These are phyloP conservation scores for Myripristis murdjan DNA, from an alignment of 2,797 vertebrate species.

Conservation along the genomic window DNA sequence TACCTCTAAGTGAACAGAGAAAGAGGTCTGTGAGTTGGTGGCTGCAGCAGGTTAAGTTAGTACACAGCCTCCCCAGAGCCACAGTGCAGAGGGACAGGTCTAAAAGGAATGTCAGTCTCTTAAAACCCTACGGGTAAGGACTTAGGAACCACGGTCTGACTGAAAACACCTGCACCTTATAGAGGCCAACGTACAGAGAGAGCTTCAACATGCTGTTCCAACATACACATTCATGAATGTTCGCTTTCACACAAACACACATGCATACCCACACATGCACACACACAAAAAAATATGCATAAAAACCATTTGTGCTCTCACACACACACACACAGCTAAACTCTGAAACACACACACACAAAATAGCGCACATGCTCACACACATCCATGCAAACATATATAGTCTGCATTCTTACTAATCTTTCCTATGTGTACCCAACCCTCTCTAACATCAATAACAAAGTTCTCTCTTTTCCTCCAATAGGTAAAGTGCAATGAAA, in stretches of 20 bases:
- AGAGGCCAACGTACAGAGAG: constrained; percentile 63
- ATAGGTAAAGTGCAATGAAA: constrained; percentile 77
- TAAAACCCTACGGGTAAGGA: constrained; percentile 71
- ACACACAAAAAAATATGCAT: constrained; percentile 47
- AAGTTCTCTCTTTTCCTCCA: constrained; percentile 66
- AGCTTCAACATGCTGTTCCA: constrained; percentile 70
- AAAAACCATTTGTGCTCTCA: constrained; percentile 52
- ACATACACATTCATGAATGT: constrained; percentile 79
- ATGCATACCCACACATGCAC: constrained; percentile 44
- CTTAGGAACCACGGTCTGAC: constrained; percentile 78
- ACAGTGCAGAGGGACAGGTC: constrained; percentile 58
- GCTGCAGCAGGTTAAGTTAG: constrained; percentile 54
- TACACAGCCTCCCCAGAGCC: constrained; percentile 49
- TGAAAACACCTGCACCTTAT: constrained; percentile 83
- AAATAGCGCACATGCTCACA: constrained; percentile 1
- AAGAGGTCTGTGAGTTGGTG: constrained; percentile 46
- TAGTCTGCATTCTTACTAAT: constrained; percentile 59
- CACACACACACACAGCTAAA: constrained; percentile 30
- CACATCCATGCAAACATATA: constrained; percentile 44
- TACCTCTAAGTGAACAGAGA: constrained; percentile 41
- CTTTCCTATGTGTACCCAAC: constrained; percentile 64
- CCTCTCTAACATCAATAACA: constrained; percentile 60
- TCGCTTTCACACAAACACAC: constrained; percentile 72
- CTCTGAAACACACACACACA: constrained; percentile 15
- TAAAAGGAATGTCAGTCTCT: constrained; percentile 79